Conservation (phyloP, 2,888 invertebrate genomes). For the Cerastis rubricosa region DNA sequence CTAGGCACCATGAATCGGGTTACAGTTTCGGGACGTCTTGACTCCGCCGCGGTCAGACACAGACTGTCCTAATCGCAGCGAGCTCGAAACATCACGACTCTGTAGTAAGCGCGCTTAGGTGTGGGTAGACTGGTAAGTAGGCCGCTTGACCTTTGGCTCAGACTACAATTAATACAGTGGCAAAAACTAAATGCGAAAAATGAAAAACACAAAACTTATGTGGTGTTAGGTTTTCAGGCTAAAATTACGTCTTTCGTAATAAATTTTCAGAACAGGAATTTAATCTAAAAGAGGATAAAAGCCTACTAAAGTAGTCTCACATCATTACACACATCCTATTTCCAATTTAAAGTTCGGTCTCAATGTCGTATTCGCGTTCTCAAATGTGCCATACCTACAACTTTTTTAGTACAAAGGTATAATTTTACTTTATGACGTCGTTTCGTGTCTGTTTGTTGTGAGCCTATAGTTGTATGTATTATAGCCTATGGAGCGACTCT, state of each 20-base stretch:
- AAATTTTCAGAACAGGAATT: neutral
- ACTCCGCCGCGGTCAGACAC: too few species aligned
- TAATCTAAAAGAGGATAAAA: conserved; percentile 2
- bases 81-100: too few species aligned
- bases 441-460: conserved; percentile 2
- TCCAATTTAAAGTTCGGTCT: conserved; percentile 42
- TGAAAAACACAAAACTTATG: neutral
- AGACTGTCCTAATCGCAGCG: too few species aligned
- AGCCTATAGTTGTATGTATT: neutral
- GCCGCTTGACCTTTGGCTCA: too few species aligned
- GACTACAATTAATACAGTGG: neutral
- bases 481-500: neutral
- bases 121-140: too few species aligned
- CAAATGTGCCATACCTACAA: conserved; percentile 24
- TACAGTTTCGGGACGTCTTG: too few species aligned
- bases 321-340: conserved; percentile 13
- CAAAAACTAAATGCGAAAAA: neutral
- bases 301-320: neutral
- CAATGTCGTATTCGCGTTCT: conserved; percentile 12
- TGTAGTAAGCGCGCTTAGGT: too few species aligned
- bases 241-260: neutral
- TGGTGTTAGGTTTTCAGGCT: too few species aligned
- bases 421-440: conserved; percentile 31
- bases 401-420: conserved; percentile 22
- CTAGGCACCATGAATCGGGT: too few species aligned